phyloP scores from a whole-genome alignment of 2,888 invertebrate genomes.

The Gymnosoma rotundatum region DNA sequence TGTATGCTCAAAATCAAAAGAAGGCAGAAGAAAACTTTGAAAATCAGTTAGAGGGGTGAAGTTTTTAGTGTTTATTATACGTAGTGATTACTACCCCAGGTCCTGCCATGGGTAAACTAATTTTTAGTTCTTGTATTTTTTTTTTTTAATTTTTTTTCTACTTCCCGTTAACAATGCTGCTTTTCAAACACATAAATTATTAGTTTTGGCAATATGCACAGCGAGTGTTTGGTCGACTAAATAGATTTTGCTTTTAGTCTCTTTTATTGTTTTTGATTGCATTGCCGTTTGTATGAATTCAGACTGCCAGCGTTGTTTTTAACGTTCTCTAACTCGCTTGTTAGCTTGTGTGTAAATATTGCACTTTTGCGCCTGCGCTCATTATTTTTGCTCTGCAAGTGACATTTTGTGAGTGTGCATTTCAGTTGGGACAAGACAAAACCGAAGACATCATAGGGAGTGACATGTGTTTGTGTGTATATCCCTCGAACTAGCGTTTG shows the following conservation, averaged over 20 bases:
- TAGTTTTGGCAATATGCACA: slow-evolving; percentile 66
- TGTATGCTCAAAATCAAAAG: slow-evolving; percentile 1
- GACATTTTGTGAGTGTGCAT: slow-evolving; percentile 46
- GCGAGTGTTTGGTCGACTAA: slow-evolving; percentile 2
- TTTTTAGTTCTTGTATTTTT: slow-evolving; percentile 37
- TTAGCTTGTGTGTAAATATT: slow-evolving; percentile 62
- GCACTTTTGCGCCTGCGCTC: slow-evolving; percentile 62
- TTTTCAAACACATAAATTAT: slow-evolving; percentile 70
- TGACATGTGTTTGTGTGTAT: slow-evolving; percentile 20
- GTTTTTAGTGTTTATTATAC: slow-evolving; percentile 11
- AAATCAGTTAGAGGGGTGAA: not conserved
- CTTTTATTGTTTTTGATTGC: slow-evolving; percentile 17
- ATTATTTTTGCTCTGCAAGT: slow-evolving; percentile 53
- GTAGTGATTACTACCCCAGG: slow-evolving; percentile 74
- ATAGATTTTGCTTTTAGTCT: slow-evolving; percentile 29
- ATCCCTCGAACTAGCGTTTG: slow-evolving; percentile 60
- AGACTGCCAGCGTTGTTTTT: slow-evolving; percentile 19
- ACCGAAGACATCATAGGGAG: slow-evolving; percentile 76
- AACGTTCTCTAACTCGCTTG: not conserved
- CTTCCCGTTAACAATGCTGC: slow-evolving; percentile 44
- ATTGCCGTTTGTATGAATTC: not conserved
- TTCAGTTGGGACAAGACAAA: slow-evolving; percentile 52
- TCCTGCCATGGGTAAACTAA: slow-evolving; percentile 76
- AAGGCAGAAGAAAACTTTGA: not conserved
- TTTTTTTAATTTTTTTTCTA: slow-evolving; percentile 13